phyloP scores from a whole-genome alignment of 2,888 invertebrate species.

The Andricus quercusramuli region DNA sequence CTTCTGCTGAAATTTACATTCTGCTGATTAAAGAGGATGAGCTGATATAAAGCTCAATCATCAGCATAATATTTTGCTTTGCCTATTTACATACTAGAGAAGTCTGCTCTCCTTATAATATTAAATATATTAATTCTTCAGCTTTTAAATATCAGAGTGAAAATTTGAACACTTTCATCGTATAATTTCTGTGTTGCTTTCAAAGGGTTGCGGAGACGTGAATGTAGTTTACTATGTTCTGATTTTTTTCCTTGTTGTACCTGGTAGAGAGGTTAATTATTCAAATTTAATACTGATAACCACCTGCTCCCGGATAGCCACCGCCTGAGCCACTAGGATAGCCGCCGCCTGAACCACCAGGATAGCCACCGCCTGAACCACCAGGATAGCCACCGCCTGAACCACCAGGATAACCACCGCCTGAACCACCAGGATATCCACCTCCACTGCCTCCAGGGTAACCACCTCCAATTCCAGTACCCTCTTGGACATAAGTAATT shows the following conservation, averaged over 20 bases:
- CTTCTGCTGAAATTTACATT: neutral
- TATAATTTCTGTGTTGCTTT: neutral
- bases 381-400: constrained; percentile 42
- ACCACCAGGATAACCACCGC: constrained; percentile 43
- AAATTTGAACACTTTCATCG: neutral
- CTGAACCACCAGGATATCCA: constrained; percentile 39
- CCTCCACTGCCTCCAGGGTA: constrained; percentile 43
- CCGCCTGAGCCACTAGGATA: constrained; percentile 41
- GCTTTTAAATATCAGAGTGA: neutral
- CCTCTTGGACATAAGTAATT: constrained; percentile 83
- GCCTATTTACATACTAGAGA: neutral
- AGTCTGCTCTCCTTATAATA: neutral
- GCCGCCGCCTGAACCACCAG: constrained; percentile 39
- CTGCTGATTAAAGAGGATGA: neutral
- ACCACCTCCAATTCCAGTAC: constrained; percentile 57
- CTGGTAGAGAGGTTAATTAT: constrained; percentile 1
- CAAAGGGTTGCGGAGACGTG: constrained; percentile 2
- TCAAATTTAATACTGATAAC: constrained; percentile 40
- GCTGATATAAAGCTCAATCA: neutral
- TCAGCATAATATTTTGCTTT: neutral
- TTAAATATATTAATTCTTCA: constrained; percentile 28
- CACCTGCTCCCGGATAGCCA: constrained; percentile 39
- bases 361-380: constrained; percentile 40
- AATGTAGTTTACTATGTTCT: constrained; percentile 4
- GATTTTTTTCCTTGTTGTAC: constrained; percentile 10